phyloP scores from a whole-genome alignment of 2,113 vertebrate genomes.

The Falcunculus frontatus region DNA sequence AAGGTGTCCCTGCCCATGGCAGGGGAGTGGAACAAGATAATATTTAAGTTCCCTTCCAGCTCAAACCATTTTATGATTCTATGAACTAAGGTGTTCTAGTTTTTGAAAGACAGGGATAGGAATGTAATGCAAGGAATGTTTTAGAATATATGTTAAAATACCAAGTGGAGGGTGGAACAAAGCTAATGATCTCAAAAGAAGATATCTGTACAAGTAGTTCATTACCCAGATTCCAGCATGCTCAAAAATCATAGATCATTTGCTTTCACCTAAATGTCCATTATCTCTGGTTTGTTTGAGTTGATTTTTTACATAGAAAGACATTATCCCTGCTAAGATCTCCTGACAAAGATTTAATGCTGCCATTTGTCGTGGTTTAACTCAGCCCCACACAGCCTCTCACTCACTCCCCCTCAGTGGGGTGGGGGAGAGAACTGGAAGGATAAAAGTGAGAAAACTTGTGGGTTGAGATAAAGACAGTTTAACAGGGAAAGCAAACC shows the following conservation, averaged over 20 bases:
- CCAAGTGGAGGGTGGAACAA: background rate
- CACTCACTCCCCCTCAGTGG: background rate
- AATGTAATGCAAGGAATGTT: background rate
- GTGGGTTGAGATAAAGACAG: background rate
- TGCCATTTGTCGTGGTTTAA: slow-evolving; percentile 1
- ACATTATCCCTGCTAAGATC: background rate
- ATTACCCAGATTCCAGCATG: background rate
- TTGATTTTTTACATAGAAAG: background rate
- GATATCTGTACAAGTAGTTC: background rate
- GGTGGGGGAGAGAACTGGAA: background rate
- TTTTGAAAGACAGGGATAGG: background rate
- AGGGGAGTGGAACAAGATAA: background rate
- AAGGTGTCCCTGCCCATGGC: background rate
- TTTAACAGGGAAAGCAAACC: background rate
- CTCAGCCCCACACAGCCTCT: background rate
- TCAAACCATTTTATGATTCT: background rate
- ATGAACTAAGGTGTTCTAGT: background rate
- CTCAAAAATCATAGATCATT: slow-evolving; percentile 15
- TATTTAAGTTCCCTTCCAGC: background rate
- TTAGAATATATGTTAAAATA: slow-evolving; percentile 2
- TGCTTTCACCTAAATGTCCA: background rate
- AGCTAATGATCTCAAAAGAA: slow-evolving; percentile 21
- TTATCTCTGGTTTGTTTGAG: background rate
- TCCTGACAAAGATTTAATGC: slow-evolving; percentile 33
- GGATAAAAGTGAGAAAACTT: background rate